Base-by-base conservation (phyloP, 1,140 invertebrate species). In the Telenomus remus region DNA sequence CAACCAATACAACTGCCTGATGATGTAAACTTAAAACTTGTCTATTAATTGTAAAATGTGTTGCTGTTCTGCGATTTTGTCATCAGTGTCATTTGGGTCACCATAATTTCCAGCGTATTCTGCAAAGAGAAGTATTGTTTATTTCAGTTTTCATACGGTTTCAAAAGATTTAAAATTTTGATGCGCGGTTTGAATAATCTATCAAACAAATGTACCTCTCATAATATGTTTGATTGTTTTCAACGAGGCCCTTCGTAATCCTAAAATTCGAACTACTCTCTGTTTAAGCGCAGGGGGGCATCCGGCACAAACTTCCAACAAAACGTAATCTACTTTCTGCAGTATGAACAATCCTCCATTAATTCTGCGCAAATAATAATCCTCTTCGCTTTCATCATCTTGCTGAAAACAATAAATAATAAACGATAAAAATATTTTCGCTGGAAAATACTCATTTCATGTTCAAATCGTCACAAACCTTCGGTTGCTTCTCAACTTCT, bases 51-150 rank as follows among this genome's bases (percentile, higher is more conserved):
- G 94, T 65, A 98, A 86, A 82, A 98, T 96, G 84, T 96, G 94
- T 80, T 97, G 93, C 81, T 97, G 95, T 80, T 98, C 96, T 80
- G 94, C 92, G 85, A 96, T 93, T 81, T 93, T 92, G 90, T 94
- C 94, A 76, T 96, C 95, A 14, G 91, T 89, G 80, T 94, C 92
- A 48, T 95, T 94, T 15, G 92, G 94, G 83, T 98, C 96, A 0
- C 97, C 97, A 64, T 98, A 90, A 89, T 98, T 98, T 15, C 96
- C 96, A 34, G 96, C 96, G 86, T 98, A 98, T 89, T 98, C 96
- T 96, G 85, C 34, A 88, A 89, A 64, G 12, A 12, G 6, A 44
- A n/a, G 13, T 7, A 2, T 3, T 13, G 8, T 9, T 11, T 39
- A 39, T 39, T 39, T 39, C 3, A 39, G 37, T 39, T n/a, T 4